Evolutionary conservation across 2,113 vertebrate species (phyloP), one percentile per base, ranked within the genome.

Genomic region (Indicator maculatus): DNA sequence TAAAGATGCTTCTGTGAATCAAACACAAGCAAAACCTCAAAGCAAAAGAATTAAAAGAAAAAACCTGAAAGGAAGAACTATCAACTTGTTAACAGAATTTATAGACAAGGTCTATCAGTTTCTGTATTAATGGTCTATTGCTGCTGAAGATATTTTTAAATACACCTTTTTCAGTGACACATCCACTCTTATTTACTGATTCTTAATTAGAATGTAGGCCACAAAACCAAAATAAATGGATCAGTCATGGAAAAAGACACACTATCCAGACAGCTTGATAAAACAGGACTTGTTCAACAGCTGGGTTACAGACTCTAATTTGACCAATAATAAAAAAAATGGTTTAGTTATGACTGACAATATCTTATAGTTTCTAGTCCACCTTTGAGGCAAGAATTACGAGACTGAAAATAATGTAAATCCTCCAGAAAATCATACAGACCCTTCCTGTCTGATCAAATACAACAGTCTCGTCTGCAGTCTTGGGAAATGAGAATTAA

Each of bases 1-100:
- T 89, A 80, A 90, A 86, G 55, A 83, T 91, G 27, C 6, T 87
- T 93, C 77, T 86, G 16, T 44, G 26, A 93, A 96, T 16, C 38
- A 96, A 92, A 64, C 55, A 64, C 8, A 67, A 52, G 41, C 36
- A 36, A 36, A 88, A 53, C 19, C 20, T 86, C 55, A 90, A 93
- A 86, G 38, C 58, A 33, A 70, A 84, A 52, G 16, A 84, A 75
- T 65, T 60, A 65, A 72, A 90, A 67, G 15, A 55, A 88, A 52
- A 88, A 86, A 17, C 16, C 74, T 45, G 9, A 71, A 92, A 90
- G 36, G 9, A 67, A 47, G 8, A 73, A 65, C 18, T 52, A 93
- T 39, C 67, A 91, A 39, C 3, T 27, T 76, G 28, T 60, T 79
- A 84, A 70, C 13, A 53, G 87, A 94, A 94, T 80, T 78, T 71